Percentiles rank a stretch among this genome's conserved stretches.
These are phyloP conservation scores for Drosophila kikkawai DNA, from an alignment of 1,140 invertebrate species.

Conservation along the genomic window DNA sequence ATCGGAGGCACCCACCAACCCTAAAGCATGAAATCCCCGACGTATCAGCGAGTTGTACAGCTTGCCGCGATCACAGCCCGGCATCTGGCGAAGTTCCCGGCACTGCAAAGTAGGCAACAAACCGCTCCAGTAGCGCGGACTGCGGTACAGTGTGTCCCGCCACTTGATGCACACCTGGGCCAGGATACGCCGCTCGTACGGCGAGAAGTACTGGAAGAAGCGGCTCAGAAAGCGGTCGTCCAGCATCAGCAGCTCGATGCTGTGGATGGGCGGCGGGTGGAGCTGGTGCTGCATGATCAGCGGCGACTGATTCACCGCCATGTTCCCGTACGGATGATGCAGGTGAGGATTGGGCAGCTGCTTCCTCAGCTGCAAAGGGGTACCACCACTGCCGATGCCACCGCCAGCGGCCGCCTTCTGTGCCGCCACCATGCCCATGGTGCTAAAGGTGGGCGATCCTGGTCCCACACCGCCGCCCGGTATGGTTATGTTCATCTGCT, in stretches of 20 bases:
- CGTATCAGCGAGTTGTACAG: conserved; percentile 93
- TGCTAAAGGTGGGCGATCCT: conserved; percentile 74
- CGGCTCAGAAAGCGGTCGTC: conserved; percentile 93
- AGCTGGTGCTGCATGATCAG: conserved; percentile 74
- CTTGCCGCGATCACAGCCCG: conserved; percentile 88
- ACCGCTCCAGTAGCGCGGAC: conserved; percentile 93
- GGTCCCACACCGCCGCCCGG: conserved; percentile 54
- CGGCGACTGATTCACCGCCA: conserved; percentile 64
- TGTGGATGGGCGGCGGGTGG: conserved; percentile 85
- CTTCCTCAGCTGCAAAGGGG: conserved; percentile 77
- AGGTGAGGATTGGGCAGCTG: conserved; percentile 83
- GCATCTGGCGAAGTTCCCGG: conserved; percentile 89
- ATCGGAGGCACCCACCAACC: conserved; percentile 93
- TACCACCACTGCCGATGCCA: conserved; percentile 33
- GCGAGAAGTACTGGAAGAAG: conserved; percentile 94
- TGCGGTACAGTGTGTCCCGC: conserved; percentile 94
- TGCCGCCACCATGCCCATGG: conserved; percentile 80
- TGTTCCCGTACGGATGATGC: conserved; percentile 76
- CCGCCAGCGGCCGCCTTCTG: conserved; percentile 57
- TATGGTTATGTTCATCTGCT: conserved; percentile 83
- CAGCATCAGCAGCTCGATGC: conserved; percentile 91
- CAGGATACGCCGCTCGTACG: conserved; percentile 91
- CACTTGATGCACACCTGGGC: conserved; percentile 94
- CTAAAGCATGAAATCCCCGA: conserved; percentile 93
- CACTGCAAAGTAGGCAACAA: conserved; percentile 93